A percentile compares a stretch with the other conserved stretches of the same genome.
Conservation (phyloP, 2,888 invertebrate genomes). For the Neocrepidodera transversa region DNA sequence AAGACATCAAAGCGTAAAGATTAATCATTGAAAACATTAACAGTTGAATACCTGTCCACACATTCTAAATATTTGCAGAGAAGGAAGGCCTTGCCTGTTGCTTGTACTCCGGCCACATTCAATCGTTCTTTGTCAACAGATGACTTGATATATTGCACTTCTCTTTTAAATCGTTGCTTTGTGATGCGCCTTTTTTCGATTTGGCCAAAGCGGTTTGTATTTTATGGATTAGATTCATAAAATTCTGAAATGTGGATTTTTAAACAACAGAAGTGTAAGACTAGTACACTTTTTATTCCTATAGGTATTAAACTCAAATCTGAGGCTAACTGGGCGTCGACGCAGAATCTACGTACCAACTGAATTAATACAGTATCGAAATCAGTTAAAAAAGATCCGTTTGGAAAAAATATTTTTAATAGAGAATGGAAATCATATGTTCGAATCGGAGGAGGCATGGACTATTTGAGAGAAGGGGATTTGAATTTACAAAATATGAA, state of each 20-base stretch:
- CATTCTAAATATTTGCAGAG: conserved; percentile 49
- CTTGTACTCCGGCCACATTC: conserved; percentile 41
- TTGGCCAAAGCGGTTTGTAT: conserved; percentile 47
- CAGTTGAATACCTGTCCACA: conserved; percentile 48
- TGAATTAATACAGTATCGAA: too few relatives aligned
- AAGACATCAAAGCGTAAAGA: conserved; percentile 38
- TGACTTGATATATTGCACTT: conserved; percentile 41
- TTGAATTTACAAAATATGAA: too few relatives aligned
- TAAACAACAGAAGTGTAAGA: conserved; percentile 1
- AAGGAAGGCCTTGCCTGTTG: conserved; percentile 43
- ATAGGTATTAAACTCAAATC: too few relatives aligned
- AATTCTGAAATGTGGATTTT: conserved; percentile 31
- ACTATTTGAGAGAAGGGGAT: too few relatives aligned
- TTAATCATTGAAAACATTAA: conserved; percentile 44
- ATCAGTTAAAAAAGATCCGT: too few relatives aligned
- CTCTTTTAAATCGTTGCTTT: conserved; percentile 34
- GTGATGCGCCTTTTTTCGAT: conserved; percentile 31
- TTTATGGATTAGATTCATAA: conserved; percentile 35
- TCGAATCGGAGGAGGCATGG: too few relatives aligned
- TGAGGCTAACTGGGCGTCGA: too few relatives aligned
- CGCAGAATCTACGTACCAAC: too few relatives aligned
- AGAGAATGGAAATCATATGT: too few relatives aligned
- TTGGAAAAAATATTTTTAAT: too few relatives aligned
- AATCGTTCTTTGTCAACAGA: conserved; percentile 40
- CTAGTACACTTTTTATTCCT: too few relatives aligned